These are phyloP conservation scores for Drosophila austrosaltans DNA, from an alignment of 2,888 invertebrate species.

Conservation along the genomic window DNA sequence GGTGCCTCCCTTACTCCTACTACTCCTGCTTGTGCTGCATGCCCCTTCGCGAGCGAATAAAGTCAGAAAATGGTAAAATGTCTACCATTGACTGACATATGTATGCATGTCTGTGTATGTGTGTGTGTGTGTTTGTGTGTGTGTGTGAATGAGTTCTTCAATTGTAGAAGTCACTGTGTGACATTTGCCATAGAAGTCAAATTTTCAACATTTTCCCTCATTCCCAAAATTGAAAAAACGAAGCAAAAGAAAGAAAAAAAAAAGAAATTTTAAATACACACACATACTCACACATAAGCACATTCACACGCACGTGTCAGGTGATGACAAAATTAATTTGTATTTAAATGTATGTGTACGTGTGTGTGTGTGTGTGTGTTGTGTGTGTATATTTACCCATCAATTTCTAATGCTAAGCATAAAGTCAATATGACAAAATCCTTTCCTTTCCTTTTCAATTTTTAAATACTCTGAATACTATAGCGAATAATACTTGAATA, in stretches of 20 bases:
- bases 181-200: conserved; percentile 57
- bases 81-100: conserved; percentile 40
- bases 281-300: neutral
- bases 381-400: conserved; percentile 33
- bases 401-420: conserved; percentile 35
- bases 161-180: conserved; percentile 45
- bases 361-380: neutral
- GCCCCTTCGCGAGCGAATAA: conserved; percentile 75
- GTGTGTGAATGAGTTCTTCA: conserved; percentile 52
- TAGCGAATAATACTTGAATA: neutral
- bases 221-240: neutral
- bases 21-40: conserved; percentile 25
- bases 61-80: conserved; percentile 45
- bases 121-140: conserved; percentile 12
- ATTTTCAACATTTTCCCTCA: conserved; percentile 44
- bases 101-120: conserved; percentile 23
- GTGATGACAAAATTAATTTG: conserved; percentile 48
- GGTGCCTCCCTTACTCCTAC: conserved; percentile 7
- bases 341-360: conserved; percentile 25
- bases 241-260: neutral
- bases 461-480: neutral
- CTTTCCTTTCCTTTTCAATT: neutral
- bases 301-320: conserved; percentile 25
- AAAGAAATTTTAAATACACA: conserved; percentile 9
- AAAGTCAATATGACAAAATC: conserved; percentile 9